Evolutionary conservation across 2,113 vertebrate genomes (phyloP).

Genomic region (Dunckerocampus dactyliophorus): DNA sequence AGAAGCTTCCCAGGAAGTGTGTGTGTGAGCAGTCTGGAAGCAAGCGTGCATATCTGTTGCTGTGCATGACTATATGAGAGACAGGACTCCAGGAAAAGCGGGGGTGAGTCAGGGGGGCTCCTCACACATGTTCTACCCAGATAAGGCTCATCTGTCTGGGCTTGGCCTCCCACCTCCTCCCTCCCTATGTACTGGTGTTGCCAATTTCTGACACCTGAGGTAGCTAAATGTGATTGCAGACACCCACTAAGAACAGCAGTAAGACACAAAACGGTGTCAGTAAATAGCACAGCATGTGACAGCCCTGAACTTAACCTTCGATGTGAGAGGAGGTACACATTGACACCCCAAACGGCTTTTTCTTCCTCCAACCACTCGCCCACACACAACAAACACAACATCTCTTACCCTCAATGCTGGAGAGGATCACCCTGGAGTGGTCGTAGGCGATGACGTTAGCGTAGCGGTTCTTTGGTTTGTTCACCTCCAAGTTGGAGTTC

Average conservation of each 20-base stretch:
- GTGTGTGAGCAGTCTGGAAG: slow-evolving; percentile 1
- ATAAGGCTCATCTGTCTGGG: slow-evolving; percentile 74
- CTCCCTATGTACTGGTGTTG: slow-evolving; percentile 49
- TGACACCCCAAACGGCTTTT: not conserved
- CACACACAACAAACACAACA: too few relatives aligned
- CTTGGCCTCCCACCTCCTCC: slow-evolving; percentile 65
- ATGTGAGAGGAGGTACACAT: too few relatives aligned
- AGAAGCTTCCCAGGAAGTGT: slow-evolving; percentile 32
- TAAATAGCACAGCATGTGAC: too few relatives aligned
- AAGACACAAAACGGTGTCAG: not conserved
- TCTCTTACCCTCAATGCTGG: slow-evolving; percentile 91
- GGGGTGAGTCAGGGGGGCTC: slow-evolving; percentile 49
- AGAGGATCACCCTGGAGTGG: slow-evolving; percentile 92
- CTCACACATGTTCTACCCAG: slow-evolving; percentile 72
- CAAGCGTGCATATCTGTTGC: slow-evolving; percentile 33
- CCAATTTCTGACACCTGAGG: slow-evolving; percentile 58
- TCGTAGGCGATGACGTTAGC: slow-evolving; percentile 98
- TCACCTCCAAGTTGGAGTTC: slow-evolving; percentile 96
- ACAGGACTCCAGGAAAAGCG: slow-evolving; percentile 56
- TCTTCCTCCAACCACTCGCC: too few relatives aligned
- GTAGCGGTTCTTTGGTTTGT: slow-evolving; percentile 99
- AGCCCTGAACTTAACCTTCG: too few relatives aligned
- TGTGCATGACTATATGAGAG: slow-evolving; percentile 22
- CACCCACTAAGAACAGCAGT: slow-evolving; percentile 29
- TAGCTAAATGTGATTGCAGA: slow-evolving; percentile 49